Percentiles rank a stretch among this genome's conserved stretches.
These are phyloP conservation scores for Sebastes schlegelii DNA, from an alignment of 2,113 vertebrate species.

Conservation along the genomic window DNA sequence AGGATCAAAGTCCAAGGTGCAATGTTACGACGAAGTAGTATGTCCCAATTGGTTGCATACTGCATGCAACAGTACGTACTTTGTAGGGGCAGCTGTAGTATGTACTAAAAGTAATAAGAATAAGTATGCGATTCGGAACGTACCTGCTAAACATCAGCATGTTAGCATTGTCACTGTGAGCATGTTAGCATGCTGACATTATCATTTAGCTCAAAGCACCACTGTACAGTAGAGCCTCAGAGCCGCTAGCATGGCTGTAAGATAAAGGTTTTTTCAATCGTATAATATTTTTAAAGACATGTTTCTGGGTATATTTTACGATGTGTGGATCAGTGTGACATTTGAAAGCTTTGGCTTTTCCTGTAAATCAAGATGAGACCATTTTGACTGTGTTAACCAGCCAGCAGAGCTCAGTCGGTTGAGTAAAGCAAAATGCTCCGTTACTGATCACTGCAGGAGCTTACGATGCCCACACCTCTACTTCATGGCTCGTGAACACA, in stretches of 20 bases:
- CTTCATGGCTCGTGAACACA: conserved; percentile 36
- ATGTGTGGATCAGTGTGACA: conserved; percentile 1
- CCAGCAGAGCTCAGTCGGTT: conserved; percentile 21
- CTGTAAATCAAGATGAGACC: conserved; percentile 10
- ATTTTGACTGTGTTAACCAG: conserved; percentile 9
- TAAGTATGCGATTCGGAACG: background rate
- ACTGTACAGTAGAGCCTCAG: background rate
- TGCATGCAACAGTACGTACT: too few relatives aligned
- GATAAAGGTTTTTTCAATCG: background rate
- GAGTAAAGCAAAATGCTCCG: conserved; percentile 36
- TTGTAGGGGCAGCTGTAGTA: too few relatives aligned
- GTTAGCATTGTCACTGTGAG: background rate
- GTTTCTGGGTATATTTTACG: background rate
- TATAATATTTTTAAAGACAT: background rate
- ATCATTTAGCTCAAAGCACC: background rate
- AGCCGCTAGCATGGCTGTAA: background rate
- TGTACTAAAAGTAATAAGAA: background rate
- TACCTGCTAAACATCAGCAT: background rate
- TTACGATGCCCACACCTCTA: conserved; percentile 30
- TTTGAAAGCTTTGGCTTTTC: background rate
- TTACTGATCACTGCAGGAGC: conserved; percentile 22
- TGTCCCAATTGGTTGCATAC: too few relatives aligned
- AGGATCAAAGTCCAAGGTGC: background rate
- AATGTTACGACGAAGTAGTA: too few relatives aligned
- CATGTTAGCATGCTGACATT: background rate